Percentiles rank a stretch among this genome's conserved stretches.
These are phyloP conservation scores for Mormyrus lacerda DNA, from an alignment of 2,113 vertebrate genomes.

Conservation along the genomic window DNA sequence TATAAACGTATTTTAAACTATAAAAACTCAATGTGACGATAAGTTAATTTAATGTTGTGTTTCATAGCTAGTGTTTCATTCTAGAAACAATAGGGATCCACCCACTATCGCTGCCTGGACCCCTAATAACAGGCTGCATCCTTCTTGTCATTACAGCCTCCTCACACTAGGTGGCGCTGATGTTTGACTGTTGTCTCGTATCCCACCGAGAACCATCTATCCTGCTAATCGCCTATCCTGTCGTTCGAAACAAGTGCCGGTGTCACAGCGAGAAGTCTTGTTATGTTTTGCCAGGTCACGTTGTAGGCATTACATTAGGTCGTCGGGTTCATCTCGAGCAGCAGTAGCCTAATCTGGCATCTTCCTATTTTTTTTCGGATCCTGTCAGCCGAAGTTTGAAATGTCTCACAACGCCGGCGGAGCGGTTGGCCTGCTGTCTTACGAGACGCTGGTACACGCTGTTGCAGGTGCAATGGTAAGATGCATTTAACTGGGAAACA, in stretches of 20 bases:
- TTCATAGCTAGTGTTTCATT: not conserved
- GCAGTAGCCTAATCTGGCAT: not conserved
- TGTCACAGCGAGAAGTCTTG: not conserved
- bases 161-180: not conserved
- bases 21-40: not conserved
- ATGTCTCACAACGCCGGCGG: conserved; percentile 50
- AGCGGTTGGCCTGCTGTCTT: conserved; percentile 52
- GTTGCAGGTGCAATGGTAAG: conserved; percentile 66
- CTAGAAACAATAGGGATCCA: not conserved
- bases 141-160: not conserved
- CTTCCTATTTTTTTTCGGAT: not conserved
- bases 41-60: not conserved
- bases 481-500: not conserved
- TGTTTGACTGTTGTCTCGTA: not conserved
- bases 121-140: not conserved
- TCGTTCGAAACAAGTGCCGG: not conserved
- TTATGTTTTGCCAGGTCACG: not conserved
- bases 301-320: not conserved
- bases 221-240: not conserved
- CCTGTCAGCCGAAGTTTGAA: conserved; percentile 7
- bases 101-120: not conserved
- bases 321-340: not conserved
- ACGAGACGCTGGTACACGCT: conserved; percentile 68
- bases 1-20: not conserved
- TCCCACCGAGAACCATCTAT: not conserved